Percentiles rank a stretch among this genome's conserved stretches.
These are phyloP conservation scores for Norana najaformis DNA, from an alignment of 2,888 invertebrate species.

Conservation along the genomic window DNA sequence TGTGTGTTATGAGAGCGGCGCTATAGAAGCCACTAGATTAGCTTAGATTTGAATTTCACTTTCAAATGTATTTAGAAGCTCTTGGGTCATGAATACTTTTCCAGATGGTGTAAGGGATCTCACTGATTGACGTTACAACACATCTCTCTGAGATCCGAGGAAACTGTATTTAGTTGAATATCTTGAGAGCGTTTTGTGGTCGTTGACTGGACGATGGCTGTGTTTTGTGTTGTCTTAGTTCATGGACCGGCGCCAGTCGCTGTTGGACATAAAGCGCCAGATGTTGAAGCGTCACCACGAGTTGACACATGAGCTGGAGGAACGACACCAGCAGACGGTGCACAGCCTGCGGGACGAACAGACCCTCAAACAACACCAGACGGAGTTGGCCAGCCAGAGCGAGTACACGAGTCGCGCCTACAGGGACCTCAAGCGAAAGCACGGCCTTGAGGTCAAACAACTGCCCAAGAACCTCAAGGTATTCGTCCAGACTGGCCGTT, in stretches of 20 bases:
- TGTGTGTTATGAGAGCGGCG: too few species aligned
- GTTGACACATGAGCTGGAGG: slow-evolving; percentile 92
- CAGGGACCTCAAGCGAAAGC: slow-evolving; percentile 91
- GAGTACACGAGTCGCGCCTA: slow-evolving; percentile 94
- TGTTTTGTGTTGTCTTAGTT: neutral
- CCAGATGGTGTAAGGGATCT: too few species aligned
- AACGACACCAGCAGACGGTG: slow-evolving; percentile 90
- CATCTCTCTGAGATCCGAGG: too few species aligned
- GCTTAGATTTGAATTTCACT: too few species aligned
- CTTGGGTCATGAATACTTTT: too few species aligned
- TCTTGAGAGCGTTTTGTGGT: too few species aligned
- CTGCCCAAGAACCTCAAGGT: slow-evolving; percentile 98
- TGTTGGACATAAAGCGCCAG: slow-evolving; percentile 89
- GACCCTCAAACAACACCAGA: slow-evolving; percentile 83
- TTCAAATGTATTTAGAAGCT: too few species aligned
- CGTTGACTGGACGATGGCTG: neutral
- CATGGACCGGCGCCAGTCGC: slow-evolving; percentile 88
- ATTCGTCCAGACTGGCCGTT: slow-evolving; percentile 44
- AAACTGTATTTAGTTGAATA: too few species aligned
- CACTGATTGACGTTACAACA: too few species aligned
- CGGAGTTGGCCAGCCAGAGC: slow-evolving; percentile 81
- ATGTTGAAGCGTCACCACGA: slow-evolving; percentile 95
- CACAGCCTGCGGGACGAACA: slow-evolving; percentile 77
- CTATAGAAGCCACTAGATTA: too few species aligned
- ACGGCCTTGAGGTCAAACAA: slow-evolving; percentile 93